Percentiles rank a stretch among this genome's conserved stretches.
These are phyloP conservation scores for Coregonus clupeaformis DNA, from an alignment of 2,113 vertebrate species.

Conservation along the genomic window DNA sequence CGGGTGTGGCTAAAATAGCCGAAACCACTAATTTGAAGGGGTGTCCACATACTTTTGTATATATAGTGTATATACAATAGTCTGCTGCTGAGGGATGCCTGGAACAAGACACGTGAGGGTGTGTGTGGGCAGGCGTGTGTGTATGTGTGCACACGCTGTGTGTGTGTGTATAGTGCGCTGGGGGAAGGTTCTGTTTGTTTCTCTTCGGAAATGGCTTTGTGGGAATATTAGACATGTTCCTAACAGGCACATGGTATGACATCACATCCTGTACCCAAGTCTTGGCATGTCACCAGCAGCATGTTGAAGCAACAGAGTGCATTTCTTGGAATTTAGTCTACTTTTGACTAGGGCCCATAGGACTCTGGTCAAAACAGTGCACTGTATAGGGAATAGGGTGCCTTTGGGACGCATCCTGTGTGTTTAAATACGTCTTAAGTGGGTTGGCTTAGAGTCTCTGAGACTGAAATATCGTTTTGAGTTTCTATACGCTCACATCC, in stretches of 20 bases:
- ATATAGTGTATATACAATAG: constrained; percentile 19
- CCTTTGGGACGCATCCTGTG: background rate
- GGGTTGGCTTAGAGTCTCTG: background rate
- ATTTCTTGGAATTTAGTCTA: constrained; percentile 15
- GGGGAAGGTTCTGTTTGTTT: constrained; percentile 50
- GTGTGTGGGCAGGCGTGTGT: too few relatives aligned
- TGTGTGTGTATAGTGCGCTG: constrained; percentile 24
- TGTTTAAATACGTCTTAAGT: constrained; percentile 16
- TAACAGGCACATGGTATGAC: constrained; percentile 34
- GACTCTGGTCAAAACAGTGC: too few relatives aligned
- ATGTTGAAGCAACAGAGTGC: constrained; percentile 9
- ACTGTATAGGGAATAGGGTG: too few relatives aligned
- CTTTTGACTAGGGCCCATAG: too few relatives aligned
- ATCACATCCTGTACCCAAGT: constrained; percentile 34
- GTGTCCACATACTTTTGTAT: too few relatives aligned
- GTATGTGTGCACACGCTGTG: background rate
- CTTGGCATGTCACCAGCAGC: constrained; percentile 19
- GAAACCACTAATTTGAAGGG: too few relatives aligned
- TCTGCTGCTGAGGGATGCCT: constrained; percentile 14
- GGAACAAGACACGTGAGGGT: constrained; percentile 37
- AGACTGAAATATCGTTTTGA: constrained; percentile 21
- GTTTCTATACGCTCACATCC: constrained; percentile 19
- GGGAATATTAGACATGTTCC: constrained; percentile 45
- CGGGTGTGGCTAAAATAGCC: too few relatives aligned
- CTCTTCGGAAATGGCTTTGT: constrained; percentile 42